A percentile compares a stretch with the other conserved stretches of the same genome.
These are phyloP conservation scores for Gortyna flavago DNA, from an alignment of 2,888 invertebrate genomes.

Conservation along the genomic window DNA sequence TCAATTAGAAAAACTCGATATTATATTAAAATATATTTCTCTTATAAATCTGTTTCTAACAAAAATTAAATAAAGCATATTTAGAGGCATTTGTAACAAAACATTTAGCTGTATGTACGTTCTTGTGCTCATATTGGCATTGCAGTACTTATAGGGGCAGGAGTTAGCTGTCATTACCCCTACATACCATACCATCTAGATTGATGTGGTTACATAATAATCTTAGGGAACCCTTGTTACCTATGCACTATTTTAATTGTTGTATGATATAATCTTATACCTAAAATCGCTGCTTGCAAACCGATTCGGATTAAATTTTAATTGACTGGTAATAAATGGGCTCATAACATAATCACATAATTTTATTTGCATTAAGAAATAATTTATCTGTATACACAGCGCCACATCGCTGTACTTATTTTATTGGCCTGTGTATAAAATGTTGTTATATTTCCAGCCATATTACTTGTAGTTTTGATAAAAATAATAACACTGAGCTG, in stretches of 20 bases:
- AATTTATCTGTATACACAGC: background rate
- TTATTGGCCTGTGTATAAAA: background rate
- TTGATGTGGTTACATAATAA: slow-evolving; percentile 1
- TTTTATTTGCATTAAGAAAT: slow-evolving; percentile 9
- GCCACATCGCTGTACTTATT: slow-evolving; percentile 1
- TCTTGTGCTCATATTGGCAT: slow-evolving; percentile 35
- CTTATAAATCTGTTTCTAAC: slow-evolving; percentile 50
- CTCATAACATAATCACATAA: slow-evolving; percentile 7
- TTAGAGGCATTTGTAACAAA: slow-evolving; percentile 22
- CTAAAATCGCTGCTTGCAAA: slow-evolving; percentile 30
- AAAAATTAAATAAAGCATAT: slow-evolving; percentile 45
- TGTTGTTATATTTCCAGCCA: background rate
- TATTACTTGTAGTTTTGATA: background rate
- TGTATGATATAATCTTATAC: slow-evolving; percentile 13
- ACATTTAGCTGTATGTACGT: slow-evolving; percentile 23
- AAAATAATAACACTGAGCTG: slow-evolving; percentile 12
- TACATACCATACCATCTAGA: background rate
- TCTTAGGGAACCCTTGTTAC: background rate
- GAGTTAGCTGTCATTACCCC: background rate
- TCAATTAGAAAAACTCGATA: slow-evolving; percentile 45
- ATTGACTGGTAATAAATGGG: slow-evolving; percentile 44
- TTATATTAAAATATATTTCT: slow-evolving; percentile 48
- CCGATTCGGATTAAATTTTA: slow-evolving; percentile 25
- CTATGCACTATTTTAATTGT: slow-evolving; percentile 27
- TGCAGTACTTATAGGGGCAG: background rate